phyloP scores from a whole-genome alignment of 1,140 invertebrate species.

The Cotesia chilonis region DNA sequence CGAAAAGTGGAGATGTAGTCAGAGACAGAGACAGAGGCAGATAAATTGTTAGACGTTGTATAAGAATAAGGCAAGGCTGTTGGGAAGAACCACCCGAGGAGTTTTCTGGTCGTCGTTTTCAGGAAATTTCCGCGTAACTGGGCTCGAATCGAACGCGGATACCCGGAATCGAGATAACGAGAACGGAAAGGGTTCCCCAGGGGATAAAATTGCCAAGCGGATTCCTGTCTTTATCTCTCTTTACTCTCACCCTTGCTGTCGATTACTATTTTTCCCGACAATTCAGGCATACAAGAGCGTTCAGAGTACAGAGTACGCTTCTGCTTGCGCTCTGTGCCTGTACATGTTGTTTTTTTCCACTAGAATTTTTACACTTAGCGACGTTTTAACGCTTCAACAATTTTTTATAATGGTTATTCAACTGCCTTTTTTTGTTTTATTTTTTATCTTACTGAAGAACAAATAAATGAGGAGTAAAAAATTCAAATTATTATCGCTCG shows the following conservation, averaged over 20 bases:
- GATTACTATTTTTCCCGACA: constrained; percentile 7
- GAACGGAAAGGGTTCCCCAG: constrained; percentile 38
- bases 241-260: constrained; percentile 16
- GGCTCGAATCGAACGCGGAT: constrained; percentile 19
- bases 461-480: constrained; percentile 10
- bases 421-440: neutral
- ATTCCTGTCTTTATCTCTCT: constrained; percentile 13
- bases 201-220: constrained; percentile 31
- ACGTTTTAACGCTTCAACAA: constrained; percentile 28
- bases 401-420: constrained; percentile 20
- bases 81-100: neutral
- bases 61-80: neutral
- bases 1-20: neutral
- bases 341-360: constrained; percentile 9
- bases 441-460: neutral
- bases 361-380: constrained; percentile 18
- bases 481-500: neutral
- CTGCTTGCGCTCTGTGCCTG: neutral
- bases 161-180: constrained; percentile 42
- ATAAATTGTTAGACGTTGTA: constrained; percentile 4
- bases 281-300: neutral
- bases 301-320: neutral
- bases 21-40: neutral
- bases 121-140: constrained; percentile 29
- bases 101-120: neutral